These are phyloP conservation scores for Blennius ocellaris DNA, from an alignment of 2,113 vertebrate species.

Conservation along the genomic window DNA sequence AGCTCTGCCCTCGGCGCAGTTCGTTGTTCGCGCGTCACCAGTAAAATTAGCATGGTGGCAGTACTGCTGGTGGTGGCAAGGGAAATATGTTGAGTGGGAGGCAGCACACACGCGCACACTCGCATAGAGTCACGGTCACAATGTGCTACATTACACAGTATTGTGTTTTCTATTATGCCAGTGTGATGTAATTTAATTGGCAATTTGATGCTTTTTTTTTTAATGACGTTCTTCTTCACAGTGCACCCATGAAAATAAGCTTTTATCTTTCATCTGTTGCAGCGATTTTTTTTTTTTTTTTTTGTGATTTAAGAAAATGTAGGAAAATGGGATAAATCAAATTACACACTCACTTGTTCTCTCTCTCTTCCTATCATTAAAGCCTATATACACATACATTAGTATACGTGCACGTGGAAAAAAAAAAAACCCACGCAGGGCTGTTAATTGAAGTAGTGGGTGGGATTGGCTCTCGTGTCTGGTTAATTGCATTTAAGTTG, in stretches of 20 bases:
- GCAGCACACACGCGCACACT: constrained; percentile 10
- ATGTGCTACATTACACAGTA: constrained; percentile 40
- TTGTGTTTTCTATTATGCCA: constrained; percentile 39
- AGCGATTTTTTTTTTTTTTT: too few species aligned
- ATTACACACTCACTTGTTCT: neutral
- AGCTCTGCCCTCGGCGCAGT: constrained; percentile 26
- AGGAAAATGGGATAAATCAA: neutral
- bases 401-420: neutral
- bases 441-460: constrained; percentile 61
- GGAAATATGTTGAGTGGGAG: constrained; percentile 67
- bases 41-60: constrained; percentile 55
- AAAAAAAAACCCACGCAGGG: constrained; percentile 19
- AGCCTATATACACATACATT: constrained; percentile 7
- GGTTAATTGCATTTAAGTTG: constrained; percentile 73
- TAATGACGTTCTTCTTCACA: constrained; percentile 20
- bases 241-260: constrained; percentile 2
- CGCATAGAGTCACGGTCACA: constrained; percentile 31
- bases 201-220: constrained; percentile 31
- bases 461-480: constrained; percentile 57
- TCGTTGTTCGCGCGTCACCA: constrained; percentile 52
- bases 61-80: constrained; percentile 22
- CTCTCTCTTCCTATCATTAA: neutral
- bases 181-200: constrained; percentile 49
- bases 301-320: neutral
- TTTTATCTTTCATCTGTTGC: neutral